These are phyloP conservation scores for Eretmochelys imbricata DNA, from an alignment of 2,113 vertebrate species.

Conservation along the genomic window DNA sequence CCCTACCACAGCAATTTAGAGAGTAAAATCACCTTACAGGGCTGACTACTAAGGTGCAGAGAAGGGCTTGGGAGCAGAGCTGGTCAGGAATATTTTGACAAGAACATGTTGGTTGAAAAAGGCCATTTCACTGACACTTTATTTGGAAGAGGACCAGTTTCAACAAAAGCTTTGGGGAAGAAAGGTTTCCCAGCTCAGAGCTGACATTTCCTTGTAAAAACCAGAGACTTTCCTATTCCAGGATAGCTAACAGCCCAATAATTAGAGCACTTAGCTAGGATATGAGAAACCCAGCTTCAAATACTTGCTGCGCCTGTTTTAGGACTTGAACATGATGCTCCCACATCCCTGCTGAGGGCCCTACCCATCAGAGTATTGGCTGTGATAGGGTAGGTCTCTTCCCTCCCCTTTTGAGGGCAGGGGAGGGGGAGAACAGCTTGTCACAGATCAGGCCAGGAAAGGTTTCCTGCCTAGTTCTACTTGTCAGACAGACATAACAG, in stretches of 20 bases:
- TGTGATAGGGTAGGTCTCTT: neutral
- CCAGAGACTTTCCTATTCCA: neutral
- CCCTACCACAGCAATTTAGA: neutral
- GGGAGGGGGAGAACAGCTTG: too few species aligned
- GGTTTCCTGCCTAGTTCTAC: neutral
- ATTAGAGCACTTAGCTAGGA: neutral
- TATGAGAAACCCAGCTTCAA: neutral
- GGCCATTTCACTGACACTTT: neutral
- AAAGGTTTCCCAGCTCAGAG: neutral
- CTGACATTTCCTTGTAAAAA: neutral
- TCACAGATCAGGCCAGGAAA: neutral
- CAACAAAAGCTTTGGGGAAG: neutral
- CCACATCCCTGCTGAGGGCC: neutral
- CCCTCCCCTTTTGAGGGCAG: too few species aligned
- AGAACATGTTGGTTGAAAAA: neutral
- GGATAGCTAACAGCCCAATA: neutral
- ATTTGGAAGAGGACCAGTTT: neutral
- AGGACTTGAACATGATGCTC: neutral
- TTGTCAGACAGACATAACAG: neutral
- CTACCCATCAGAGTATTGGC: neutral
- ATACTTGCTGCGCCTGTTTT: neutral
- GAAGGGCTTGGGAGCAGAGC: neutral
- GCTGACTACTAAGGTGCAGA: neutral
- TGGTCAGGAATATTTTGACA: neutral
- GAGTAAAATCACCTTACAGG: neutral